These are phyloP conservation scores for Lanistes nyassanus DNA, from an alignment of 1,140 invertebrate genomes.

Conservation along the genomic window DNA sequence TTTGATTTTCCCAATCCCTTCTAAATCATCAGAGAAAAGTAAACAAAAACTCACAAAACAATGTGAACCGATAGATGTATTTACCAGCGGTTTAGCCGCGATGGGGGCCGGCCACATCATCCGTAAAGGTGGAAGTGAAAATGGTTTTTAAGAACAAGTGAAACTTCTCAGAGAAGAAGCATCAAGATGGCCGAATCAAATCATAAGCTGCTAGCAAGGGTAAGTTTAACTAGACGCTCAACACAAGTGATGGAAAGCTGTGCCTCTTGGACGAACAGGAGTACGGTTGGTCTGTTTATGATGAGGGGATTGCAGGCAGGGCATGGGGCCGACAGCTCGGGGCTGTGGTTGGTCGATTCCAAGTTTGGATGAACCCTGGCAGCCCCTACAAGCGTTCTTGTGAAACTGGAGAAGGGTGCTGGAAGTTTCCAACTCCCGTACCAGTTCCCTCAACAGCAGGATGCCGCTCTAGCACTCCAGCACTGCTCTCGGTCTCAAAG, in stretches of 20 bases:
- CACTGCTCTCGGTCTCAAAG: too few species aligned
- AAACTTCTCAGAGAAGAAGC: slow-evolving; percentile 9
- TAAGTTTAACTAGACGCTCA: slow-evolving; percentile 12
- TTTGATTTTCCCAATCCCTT: too few species aligned
- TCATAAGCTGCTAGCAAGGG: slow-evolving; percentile 12
- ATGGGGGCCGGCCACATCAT: slow-evolving; percentile 28
- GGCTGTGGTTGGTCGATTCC: slow-evolving; percentile 23
- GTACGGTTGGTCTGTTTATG: slow-evolving; percentile 21
- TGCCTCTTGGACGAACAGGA: slow-evolving; percentile 17
- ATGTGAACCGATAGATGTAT: neutral
- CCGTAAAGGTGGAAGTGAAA: neutral
- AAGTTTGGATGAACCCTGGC: slow-evolving; percentile 23
- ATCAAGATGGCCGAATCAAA: slow-evolving; percentile 24
- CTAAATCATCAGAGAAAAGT: too few species aligned
- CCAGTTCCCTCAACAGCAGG: too few species aligned
- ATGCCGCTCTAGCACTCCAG: too few species aligned
- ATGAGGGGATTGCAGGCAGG: neutral
- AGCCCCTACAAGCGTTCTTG: slow-evolving; percentile 13
- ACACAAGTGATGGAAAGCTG: neutral
- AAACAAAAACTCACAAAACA: too few species aligned
- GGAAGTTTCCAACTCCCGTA: slow-evolving; percentile 6
- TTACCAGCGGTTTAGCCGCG: slow-evolving; percentile 25
- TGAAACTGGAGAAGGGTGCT: slow-evolving; percentile 26
- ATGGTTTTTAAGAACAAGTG: neutral
- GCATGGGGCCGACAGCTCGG: neutral